Evolutionary conservation across 53 echinoderm and acorn worm species (phyloP), one percentile per base, ranked within the genome.

Genomic region (Stichopus horrens): DNA sequence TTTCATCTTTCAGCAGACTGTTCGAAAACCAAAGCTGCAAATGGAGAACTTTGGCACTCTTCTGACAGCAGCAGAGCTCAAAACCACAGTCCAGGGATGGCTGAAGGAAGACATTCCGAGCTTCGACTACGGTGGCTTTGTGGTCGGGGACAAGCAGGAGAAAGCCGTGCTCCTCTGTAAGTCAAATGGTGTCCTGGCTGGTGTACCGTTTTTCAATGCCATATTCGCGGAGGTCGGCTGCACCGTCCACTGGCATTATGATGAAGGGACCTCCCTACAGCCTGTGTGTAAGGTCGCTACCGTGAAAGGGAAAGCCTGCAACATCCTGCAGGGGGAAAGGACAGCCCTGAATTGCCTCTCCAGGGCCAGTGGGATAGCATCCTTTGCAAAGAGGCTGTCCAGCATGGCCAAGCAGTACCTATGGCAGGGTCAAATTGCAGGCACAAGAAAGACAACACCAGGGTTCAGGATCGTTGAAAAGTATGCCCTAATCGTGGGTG

Each of bases 401-500:
- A 89, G 92, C 52, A 76, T 95, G 10, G 95, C 94, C n/a, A 81
- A 89, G 16, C 82, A 88, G 21, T 79, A 86, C 58, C 73, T 74
- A 5, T 97, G 98, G 98, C 91, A 93, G 52, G 98, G 98, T 7
- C 90, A 91, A 76, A 90, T 97, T 16, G 98, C 95, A 5, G 98
- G 98, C 53, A 93, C 98, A 4, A 90, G 98, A 8, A 97, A 97
- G 90, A 97, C 98, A 0, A 97, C 98, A 5, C 98, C 98, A 8
- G 98, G 98, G n/a, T 97, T 97, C 88, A 90, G 98, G 58, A 77
- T 97, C 76, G 98, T 93, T 21, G 98, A 97, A 92, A 97, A 97
- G 74, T 97, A 97, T 55, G 91, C 95, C 14, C 65, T 97, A 73
- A 79, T 97, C 88, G 92, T 97, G 56, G 98, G 95, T 51, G 98